These are phyloP conservation scores for Upupa epops DNA, from an alignment of 2,113 vertebrate species.

Conservation along the genomic window DNA sequence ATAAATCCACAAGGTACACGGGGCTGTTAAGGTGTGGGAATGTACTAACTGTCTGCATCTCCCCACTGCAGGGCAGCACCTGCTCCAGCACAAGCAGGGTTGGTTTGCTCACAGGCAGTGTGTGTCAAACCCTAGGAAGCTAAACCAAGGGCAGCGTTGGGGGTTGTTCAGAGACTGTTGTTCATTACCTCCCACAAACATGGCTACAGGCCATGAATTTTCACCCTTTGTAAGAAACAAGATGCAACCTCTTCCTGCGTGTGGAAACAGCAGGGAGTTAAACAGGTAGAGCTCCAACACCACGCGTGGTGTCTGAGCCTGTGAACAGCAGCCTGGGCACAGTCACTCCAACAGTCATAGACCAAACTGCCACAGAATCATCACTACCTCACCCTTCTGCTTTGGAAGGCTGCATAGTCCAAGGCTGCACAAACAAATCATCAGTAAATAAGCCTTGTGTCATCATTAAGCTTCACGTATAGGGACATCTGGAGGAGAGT, in stretches of 20 bases:
- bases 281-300: not conserved
- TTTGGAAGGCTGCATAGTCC: not conserved
- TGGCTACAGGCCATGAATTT: not conserved
- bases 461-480: not conserved
- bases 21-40: not conserved
- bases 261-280: not conserved
- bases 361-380: not conserved
- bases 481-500: not conserved
- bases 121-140: not conserved
- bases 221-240: not conserved
- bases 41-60: not conserved
- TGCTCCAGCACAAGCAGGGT: not conserved
- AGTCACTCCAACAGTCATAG: accelerated
- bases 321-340: not conserved
- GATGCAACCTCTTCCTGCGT: not conserved
- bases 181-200: not conserved
- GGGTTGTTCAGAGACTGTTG: not conserved
- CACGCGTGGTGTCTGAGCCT: accelerated
- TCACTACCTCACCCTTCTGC: not conserved
- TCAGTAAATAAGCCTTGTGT: not conserved
- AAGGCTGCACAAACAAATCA: not conserved
- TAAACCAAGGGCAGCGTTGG: not conserved
- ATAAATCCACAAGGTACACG: not conserved
- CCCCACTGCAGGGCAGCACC: not conserved
- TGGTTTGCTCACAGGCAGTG: not conserved